These are phyloP conservation scores for Aix galericulata DNA, from an alignment of 2,113 vertebrate genomes.

Conservation along the genomic window DNA sequence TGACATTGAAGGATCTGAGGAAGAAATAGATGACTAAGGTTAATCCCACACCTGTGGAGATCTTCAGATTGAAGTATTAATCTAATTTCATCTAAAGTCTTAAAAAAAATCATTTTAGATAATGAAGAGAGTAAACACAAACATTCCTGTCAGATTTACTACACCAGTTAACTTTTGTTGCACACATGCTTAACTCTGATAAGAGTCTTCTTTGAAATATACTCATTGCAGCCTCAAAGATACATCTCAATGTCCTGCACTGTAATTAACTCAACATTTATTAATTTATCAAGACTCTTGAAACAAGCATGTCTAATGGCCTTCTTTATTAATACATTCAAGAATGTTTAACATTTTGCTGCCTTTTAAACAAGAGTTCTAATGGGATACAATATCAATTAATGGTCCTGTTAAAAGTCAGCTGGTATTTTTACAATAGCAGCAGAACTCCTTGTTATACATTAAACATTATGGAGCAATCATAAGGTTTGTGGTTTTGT, in stretches of 20 bases:
- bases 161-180: not conserved
- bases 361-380: slow-evolving; percentile 66
- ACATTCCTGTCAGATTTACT: slow-evolving; percentile 8
- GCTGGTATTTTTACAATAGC: slow-evolving; percentile 56
- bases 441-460: slow-evolving; percentile 16
- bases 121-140: not conserved
- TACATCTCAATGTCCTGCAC: slow-evolving; percentile 3
- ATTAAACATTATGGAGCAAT: not conserved
- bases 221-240: slow-evolving; percentile 14
- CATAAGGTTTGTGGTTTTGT: slow-evolving; percentile 6
- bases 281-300: slow-evolving; percentile 61
- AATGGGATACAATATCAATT: slow-evolving; percentile 70
- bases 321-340: slow-evolving; percentile 62
- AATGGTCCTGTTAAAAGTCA: slow-evolving; percentile 68
- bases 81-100: not conserved
- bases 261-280: slow-evolving; percentile 67
- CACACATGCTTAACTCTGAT: not conserved
- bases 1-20: not conserved
- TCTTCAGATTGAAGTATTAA: not conserved
- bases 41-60: not conserved
- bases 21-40: not conserved
- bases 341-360: slow-evolving; percentile 69
- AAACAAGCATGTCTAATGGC: slow-evolving; percentile 66
- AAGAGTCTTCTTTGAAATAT: slow-evolving; percentile 8
- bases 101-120: not conserved